These are phyloP conservation scores for Albula goreensis DNA, from an alignment of 2,113 vertebrate genomes.

Conservation along the genomic window DNA sequence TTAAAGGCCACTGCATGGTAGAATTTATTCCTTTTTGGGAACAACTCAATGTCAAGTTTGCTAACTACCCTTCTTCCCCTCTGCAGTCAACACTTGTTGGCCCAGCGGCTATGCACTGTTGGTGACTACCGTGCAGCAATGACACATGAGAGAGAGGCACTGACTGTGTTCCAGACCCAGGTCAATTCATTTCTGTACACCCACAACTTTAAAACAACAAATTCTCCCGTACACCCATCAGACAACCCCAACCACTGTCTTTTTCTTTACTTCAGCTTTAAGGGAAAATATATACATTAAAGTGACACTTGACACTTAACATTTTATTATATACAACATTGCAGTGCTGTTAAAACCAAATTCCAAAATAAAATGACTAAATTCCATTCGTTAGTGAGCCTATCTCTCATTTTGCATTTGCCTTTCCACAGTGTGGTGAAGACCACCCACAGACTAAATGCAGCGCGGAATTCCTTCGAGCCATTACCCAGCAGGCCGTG, in stretches of 20 bases:
- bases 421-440: constrained; percentile 67
- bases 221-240: background rate
- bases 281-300: background rate
- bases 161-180: constrained; percentile 67
- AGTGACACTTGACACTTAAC: background rate
- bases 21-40: background rate
- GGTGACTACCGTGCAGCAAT: constrained; percentile 76
- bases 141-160: constrained; percentile 75
- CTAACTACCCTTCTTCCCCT: background rate
- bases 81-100: constrained; percentile 73
- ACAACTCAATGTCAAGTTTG: background rate
- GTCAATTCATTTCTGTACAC: constrained; percentile 42
- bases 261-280: background rate
- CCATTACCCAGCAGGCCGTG: constrained; percentile 78
- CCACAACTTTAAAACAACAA: too few relatives aligned
- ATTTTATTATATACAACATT: background rate
- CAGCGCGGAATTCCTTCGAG: constrained; percentile 72
- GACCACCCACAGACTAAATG: constrained; percentile 68
- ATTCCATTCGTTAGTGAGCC: background rate
- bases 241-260: background rate
- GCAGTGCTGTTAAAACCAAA: background rate
- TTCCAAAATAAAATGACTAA: background rate
- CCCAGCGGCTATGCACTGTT: constrained; percentile 70
- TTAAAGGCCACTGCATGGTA: background rate
- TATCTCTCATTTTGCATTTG: constrained; percentile 16